These are phyloP conservation scores for Diorhabda carinulata DNA, from an alignment of 1,140 invertebrate species.

Conservation along the genomic window DNA sequence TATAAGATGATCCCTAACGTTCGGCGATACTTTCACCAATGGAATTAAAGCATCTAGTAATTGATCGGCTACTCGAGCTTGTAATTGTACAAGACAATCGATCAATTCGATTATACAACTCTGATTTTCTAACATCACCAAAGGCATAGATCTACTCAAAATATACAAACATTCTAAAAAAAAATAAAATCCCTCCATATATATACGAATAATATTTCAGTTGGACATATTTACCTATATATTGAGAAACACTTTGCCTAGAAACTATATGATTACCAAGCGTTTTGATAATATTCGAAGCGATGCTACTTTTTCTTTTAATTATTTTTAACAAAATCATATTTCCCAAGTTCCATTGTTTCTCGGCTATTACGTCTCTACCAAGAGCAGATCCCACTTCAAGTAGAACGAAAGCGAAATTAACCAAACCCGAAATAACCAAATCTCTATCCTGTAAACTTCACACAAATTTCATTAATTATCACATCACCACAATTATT, in stretches of 20 bases:
- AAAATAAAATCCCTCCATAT: not conserved
- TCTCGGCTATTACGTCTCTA: conserved; percentile 40
- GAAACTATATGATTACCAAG: conserved; percentile 51
- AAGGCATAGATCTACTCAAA: conserved; percentile 49
- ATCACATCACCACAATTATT: too few species aligned
- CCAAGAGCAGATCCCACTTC: conserved; percentile 39
- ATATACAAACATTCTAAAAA: conserved; percentile 52
- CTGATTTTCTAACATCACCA: conserved; percentile 51
- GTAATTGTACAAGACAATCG: conserved; percentile 50
- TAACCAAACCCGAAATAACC: conserved; percentile 53
- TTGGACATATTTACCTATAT: conserved; percentile 47
- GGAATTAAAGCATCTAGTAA: conserved; percentile 52
- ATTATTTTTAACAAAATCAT: conserved; percentile 53
- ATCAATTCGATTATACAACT: conserved; percentile 49
- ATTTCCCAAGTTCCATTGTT: conserved; percentile 49
- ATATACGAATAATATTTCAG: not conserved
- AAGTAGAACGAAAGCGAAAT: conserved; percentile 54
- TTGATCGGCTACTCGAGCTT: conserved; percentile 46
- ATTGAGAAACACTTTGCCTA: conserved; percentile 48
- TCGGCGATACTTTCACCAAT: conserved; percentile 48
- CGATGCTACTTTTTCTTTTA: conserved; percentile 50
- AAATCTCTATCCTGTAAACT: conserved; percentile 54
- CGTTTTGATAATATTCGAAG: conserved; percentile 48
- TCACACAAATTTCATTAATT: not conserved
- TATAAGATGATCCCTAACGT: conserved; percentile 53